These are phyloP conservation scores for Palythoa grandis DNA, from an alignment of 92 coral and sea anemone species.

Conservation along the genomic window DNA sequence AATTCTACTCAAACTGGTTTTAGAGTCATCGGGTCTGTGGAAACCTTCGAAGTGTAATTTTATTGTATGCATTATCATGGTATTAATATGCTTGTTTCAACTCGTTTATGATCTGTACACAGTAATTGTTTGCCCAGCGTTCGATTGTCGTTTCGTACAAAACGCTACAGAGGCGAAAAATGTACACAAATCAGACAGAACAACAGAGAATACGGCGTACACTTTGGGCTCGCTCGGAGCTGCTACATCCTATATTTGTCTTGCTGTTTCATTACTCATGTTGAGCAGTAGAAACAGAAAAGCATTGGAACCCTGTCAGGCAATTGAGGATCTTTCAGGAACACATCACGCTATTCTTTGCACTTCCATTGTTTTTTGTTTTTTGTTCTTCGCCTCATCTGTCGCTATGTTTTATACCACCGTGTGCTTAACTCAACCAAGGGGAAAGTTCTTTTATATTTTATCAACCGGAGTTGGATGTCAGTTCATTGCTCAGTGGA, in stretches of 20 bases:
- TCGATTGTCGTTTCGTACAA: slow-evolving; percentile 67
- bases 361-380: not conserved
- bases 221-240: slow-evolving; percentile 65
- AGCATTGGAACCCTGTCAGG: slow-evolving; percentile 55
- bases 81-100: slow-evolving; percentile 53
- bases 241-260: slow-evolving; percentile 56
- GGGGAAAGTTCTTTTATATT: not conserved
- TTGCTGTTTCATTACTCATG: slow-evolving; percentile 54
- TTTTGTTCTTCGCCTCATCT: slow-evolving; percentile 18
- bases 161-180: slow-evolving; percentile 53
- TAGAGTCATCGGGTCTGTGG: slow-evolving; percentile 65
- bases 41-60: slow-evolving; percentile 53
- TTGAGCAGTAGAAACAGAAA: slow-evolving; percentile 41
- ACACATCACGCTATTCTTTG: not conserved
- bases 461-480: not conserved
- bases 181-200: slow-evolving; percentile 47
- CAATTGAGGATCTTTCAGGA: slow-evolving; percentile 23
- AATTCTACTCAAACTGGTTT: slow-evolving; percentile 43
- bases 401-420: not conserved
- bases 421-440: not conserved
- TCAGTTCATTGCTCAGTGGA: slow-evolving; percentile 29
- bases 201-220: slow-evolving; percentile 59
- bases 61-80: slow-evolving; percentile 45
- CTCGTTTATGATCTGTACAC: slow-evolving; percentile 68
- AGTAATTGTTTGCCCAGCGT: slow-evolving; percentile 59